Conservation (phyloP, 1,140 invertebrate genomes). For the Solenopsis fugax region DNA sequence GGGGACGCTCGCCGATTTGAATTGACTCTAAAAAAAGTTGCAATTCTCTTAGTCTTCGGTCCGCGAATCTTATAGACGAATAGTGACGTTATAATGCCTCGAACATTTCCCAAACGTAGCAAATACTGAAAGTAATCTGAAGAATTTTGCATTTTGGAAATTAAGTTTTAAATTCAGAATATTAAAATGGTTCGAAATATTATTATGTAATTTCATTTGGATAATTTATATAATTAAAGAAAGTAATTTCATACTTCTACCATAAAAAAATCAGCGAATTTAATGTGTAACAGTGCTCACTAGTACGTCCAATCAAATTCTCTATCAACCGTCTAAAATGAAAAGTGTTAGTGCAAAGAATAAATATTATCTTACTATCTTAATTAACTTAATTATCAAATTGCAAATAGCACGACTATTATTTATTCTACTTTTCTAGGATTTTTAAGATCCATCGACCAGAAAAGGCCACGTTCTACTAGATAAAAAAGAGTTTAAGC, state of each 20-base stretch:
- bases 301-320: too few species aligned
- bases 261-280: too few species aligned
- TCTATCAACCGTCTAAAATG: neutral
- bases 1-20: neutral
- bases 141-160: neutral
- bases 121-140: neutral
- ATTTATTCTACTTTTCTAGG: neutral
- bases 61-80: neutral
- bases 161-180: neutral
- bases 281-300: too few species aligned
- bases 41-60: neutral
- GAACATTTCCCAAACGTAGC: neutral
- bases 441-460: neutral
- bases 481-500: conserved; percentile 2
- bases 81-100: conserved; percentile 5
- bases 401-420: neutral
- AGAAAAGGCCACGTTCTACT: neutral
- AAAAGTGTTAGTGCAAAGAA: neutral
- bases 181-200: neutral
- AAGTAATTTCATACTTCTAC: neutral
- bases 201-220: neutral
- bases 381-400: neutral
- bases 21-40: conserved; percentile 23
- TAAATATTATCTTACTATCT: neutral
- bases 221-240: neutral